Evolutionary conservation across 2,797 vertebrate genomes (phyloP), one percentile per base, ranked within the genome.

Genomic region (Ataeniobius toweri): DNA sequence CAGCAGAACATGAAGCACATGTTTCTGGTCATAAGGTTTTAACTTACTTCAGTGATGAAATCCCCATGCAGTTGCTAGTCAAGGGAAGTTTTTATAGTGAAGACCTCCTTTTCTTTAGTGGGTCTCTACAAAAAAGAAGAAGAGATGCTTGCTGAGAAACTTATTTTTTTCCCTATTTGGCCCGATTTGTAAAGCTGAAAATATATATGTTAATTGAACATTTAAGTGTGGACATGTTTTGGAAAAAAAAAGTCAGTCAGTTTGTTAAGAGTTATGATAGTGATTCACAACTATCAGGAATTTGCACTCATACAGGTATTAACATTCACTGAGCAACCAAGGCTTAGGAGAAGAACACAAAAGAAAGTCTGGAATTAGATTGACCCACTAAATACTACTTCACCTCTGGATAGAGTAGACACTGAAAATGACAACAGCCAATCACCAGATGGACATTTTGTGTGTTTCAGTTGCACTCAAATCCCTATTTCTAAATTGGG

Each of bases 401-500:
- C 73, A 46, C 0, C 24, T 75, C 71, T 77, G 79, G 86, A 85
- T 84, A 65, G 83, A 83, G 51, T 46, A 72, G 72, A 75, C 80
- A 51, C 74, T 77, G 77, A 88, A 84, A 74, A 71, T 12, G 70
- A 84, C 76, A 76, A 80, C 85, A 86, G 83, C 76, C 76, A 28
- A 69, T 85, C 63, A 82, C 31, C 73, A 79, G 74, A 59, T 67
- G 74, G 75, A 77, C 76, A 81, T 80, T 82, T 82, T 6, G 70
- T 85, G 80, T 85, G 80, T 80, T 79, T 86, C 78, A 68, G 51
- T 79, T 36, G 61, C 81, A 68, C 70, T 20, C 51, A 81, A 71
- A 70, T 59, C 63, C 20, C 3, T 69, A 36, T 79, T 80, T 85
- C 83, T 72, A 89, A 89, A 86, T 82, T 80, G 75, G 78, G 77